Conservation (phyloP, 2,797 vertebrate genomes). For the Diglossa cyanea region DNA sequence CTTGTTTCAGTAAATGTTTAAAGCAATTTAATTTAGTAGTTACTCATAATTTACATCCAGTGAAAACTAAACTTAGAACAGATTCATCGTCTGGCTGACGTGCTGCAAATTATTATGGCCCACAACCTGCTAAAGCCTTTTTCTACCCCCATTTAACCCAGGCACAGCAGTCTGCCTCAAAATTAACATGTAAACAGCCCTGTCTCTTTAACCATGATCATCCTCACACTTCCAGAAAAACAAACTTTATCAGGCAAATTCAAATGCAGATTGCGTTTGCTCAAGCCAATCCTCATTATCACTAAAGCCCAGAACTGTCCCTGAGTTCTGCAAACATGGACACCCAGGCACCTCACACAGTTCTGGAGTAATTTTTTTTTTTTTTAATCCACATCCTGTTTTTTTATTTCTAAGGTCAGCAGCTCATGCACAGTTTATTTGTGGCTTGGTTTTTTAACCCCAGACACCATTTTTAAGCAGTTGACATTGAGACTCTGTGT, state of each 20-base stretch:
- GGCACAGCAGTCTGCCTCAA: not conserved
- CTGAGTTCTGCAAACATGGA: not conserved
- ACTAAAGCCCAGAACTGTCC: conserved; percentile 55
- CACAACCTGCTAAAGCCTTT: not conserved
- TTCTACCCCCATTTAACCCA: not conserved
- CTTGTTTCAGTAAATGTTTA: not conserved
- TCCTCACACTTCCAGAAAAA: conserved; percentile 58
- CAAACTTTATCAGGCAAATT: conserved; percentile 73
- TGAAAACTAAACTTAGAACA: not conserved
- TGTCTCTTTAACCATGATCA: not conserved
- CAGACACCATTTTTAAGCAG: not conserved
- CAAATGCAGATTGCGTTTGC: conserved; percentile 60
- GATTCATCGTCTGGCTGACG: not conserved
- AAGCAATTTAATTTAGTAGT: not conserved
- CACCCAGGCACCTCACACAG: not conserved
- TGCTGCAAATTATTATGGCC: not conserved
- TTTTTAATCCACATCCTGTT: not conserved
- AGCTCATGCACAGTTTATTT: not conserved
- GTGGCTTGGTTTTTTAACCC: not conserved
- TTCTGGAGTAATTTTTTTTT: conserved; percentile 5
- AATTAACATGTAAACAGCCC: conserved; percentile 32
- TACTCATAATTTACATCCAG: not conserved
- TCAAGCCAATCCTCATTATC: conserved; percentile 59
- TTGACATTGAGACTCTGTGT: not conserved
- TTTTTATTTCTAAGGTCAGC: not conserved